Evolutionary conservation across 2,113 vertebrate species (phyloP).

Genomic region (Xenopus borealis): DNA sequence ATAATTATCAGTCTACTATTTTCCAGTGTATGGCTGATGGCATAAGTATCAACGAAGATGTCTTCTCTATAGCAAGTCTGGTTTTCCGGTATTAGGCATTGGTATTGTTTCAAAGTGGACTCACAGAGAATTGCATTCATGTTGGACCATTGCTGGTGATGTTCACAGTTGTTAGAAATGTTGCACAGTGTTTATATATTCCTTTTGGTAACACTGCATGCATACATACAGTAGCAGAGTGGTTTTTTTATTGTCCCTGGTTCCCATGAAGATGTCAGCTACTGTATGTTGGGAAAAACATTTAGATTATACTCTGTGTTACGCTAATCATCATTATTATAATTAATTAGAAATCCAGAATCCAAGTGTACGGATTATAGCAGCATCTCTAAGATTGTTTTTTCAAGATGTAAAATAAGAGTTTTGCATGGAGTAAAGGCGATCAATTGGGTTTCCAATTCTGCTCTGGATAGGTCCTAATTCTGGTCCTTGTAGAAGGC

Average conservation of each 20-base stretch:
- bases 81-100: not conserved
- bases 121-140: not conserved
- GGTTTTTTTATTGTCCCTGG: no score
- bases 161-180: no score
- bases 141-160: not conserved
- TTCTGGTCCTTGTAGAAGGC: slow-evolving; percentile 75
- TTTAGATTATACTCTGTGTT: no score
- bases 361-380: not conserved
- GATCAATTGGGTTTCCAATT: slow-evolving; percentile 90
- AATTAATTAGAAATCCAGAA: no score
- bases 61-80: not conserved
- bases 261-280: no score
- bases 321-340: no score
- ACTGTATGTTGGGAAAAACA: no score
- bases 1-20: slow-evolving; percentile 2
- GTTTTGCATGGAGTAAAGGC: slow-evolving; percentile 97
- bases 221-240: no score
- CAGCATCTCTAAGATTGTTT: not conserved
- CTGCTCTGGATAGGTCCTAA: slow-evolving; percentile 70
- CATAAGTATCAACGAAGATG: not conserved
- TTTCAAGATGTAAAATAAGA: slow-evolving; percentile 94
- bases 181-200: no score
- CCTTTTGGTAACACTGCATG: no score
- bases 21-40: slow-evolving; percentile 11
- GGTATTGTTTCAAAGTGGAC: not conserved